phyloP scores from a whole-genome alignment of 92 coral and sea anemone species.

The Epizoanthus fatuus region DNA sequence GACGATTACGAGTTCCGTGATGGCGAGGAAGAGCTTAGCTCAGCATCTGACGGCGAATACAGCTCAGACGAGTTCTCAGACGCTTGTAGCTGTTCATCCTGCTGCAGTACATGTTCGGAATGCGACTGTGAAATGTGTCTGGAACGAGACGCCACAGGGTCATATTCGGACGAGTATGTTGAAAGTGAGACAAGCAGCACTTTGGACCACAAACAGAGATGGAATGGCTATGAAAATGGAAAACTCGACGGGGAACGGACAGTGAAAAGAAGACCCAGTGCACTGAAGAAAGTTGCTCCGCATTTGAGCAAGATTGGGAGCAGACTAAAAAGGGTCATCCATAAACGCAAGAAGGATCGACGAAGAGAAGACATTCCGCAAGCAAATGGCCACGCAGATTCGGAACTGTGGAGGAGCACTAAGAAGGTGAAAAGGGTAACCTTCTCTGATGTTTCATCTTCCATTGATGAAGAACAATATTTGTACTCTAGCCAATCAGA shows the following conservation, averaged over 20 bases:
- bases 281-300: conserved; percentile 36
- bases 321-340: conserved; percentile 9
- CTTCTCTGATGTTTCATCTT: conserved; percentile 75
- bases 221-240: neutral
- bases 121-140: conserved; percentile 56
- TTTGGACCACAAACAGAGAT: neutral
- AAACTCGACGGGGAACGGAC: neutral
- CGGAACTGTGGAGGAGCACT: conserved; percentile 11
- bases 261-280: conserved; percentile 14
- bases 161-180: neutral
- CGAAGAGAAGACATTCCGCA: neutral
- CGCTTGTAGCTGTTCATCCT: conserved; percentile 81
- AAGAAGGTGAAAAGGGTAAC: conserved; percentile 70
- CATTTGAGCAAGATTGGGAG: conserved; percentile 22
- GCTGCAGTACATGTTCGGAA: conserved; percentile 81
- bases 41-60: conserved; percentile 17
- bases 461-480: conserved; percentile 59
- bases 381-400: conserved; percentile 4
- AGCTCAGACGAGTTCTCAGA: conserved; percentile 31
- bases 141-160: neutral
- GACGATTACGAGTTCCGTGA: neutral
- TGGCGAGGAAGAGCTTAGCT: conserved; percentile 4
- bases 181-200: conserved; percentile 29
- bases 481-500: conserved; percentile 38
- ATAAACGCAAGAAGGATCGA: conserved; percentile 14